Evolutionary conservation across 2,113 vertebrate genomes (phyloP).

Genomic region (Lepisosteus osseus): DNA sequence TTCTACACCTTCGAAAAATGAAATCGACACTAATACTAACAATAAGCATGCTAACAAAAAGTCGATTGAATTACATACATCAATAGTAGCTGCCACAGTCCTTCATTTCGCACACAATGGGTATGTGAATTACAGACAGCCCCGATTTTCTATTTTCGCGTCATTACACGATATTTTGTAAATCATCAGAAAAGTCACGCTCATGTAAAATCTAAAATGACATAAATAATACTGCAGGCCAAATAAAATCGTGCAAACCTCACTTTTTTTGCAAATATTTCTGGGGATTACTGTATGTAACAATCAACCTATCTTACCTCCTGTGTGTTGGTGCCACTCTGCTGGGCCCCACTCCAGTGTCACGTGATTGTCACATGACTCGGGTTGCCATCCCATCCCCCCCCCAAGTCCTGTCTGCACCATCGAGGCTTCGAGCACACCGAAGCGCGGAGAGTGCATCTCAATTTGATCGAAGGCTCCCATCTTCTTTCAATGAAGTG

Average conservation of each 20-base stretch:
- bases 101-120: too few species aligned
- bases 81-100: too few species aligned
- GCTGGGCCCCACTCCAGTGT: conserved; percentile 60
- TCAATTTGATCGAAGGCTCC: too few species aligned
- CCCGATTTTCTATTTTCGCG: conserved; percentile 9
- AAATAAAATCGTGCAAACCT: not conserved
- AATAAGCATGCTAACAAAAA: not conserved
- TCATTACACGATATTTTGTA: not conserved
- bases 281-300: conserved; percentile 14
- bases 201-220: not conserved
- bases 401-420: too few species aligned
- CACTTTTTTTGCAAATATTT: conserved; percentile 25
- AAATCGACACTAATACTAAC: not conserved
- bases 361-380: conserved; percentile 72
- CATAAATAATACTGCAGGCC: not conserved
- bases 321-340: conserved; percentile 30
- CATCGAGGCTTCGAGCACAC: too few species aligned
- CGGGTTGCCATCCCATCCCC: too few species aligned
- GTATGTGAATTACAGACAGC: not conserved
- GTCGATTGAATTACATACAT: too few species aligned
- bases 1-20: not conserved
- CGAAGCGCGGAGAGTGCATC: too few species aligned
- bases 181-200: not conserved
- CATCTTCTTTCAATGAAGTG: too few species aligned
- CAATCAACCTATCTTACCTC: conserved; percentile 27